Base-by-base conservation (phyloP, 2,888 invertebrate species). In the Scaptomyza flava region DNA sequence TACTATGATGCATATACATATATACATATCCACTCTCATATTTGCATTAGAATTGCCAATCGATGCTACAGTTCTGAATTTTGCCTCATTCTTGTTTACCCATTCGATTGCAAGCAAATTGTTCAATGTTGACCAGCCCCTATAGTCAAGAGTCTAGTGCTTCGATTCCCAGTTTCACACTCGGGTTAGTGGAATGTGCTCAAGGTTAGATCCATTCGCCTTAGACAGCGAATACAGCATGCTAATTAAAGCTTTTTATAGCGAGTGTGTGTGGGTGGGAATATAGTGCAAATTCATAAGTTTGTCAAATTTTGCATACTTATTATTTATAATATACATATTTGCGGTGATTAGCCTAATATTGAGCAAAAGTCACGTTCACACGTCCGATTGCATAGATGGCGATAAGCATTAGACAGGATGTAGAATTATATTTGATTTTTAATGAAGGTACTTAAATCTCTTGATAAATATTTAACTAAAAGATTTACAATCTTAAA, bases 111-210 rank as follows among this genome's bases (percentile, higher is more conserved):
- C 68, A 54, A 75, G 54, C 60, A 47, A 60, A 30, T 17, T 33
- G 43, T 47, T 52, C 47, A 47, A 38, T 77, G 48, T 81, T 77
- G 82, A 84, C 82, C 81, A 81, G 38, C 58, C 59, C 48, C 75
- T 62, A 79, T 50, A 43, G 41, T 46, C 71, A 58, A 51, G 46
- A 54, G 46, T 45, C 62, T 38, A 53, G 48, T 38, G 38, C 43
- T 53, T 64, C 50, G 36, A 48, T 62, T 12, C 27, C 31, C 41
- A 33, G 38, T 54, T 14, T 30, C n/a, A 42, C 23, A n/a, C n/a
- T n/a, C 47, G 12, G 63, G 47, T 63, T 42, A 48, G 9, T 30
- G n/a, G 17, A 8, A 14, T 38, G 2, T 17, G n/a, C 11, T 54
- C 72, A 67, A 72, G 62, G 68, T 47, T 43, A 42, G 38, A 30